phyloP scores from a whole-genome alignment of 1,140 invertebrate species.

The Callitettix versicolor region DNA sequence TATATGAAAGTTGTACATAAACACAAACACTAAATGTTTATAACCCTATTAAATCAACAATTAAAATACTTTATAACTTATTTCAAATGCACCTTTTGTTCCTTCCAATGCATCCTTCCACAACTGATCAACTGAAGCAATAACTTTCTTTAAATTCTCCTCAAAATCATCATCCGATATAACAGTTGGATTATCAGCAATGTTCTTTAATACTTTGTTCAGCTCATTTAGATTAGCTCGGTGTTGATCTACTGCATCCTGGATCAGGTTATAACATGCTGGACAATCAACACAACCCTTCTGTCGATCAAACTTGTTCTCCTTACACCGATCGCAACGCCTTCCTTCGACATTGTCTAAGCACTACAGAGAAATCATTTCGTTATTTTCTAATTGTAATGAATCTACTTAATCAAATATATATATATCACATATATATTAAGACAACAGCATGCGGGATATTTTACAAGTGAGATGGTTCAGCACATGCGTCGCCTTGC shows the following conservation, averaged over 20 bases:
- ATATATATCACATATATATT: too few relatives aligned
- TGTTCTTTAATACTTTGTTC: constrained; percentile 54
- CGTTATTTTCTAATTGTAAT: too few relatives aligned
- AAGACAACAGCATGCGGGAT: too few relatives aligned
- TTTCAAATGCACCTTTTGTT: constrained; percentile 40
- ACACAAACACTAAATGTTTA: too few relatives aligned
- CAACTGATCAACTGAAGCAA: constrained; percentile 58
- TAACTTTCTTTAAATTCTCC: constrained; percentile 56
- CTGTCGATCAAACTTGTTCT: constrained; percentile 81
- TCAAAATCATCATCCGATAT: constrained; percentile 79
- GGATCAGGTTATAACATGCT: constrained; percentile 85
- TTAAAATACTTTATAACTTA: too few relatives aligned
- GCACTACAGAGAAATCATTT: too few relatives aligned
- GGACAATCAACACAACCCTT: constrained; percentile 83
- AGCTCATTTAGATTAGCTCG: constrained; percentile 62
- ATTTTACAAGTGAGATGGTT: too few relatives aligned
- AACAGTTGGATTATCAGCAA: constrained; percentile 60
- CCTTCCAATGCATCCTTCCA: constrained; percentile 54
- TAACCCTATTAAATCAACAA: too few relatives aligned
- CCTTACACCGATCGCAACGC: constrained; percentile 85
- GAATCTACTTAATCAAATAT: too few relatives aligned
- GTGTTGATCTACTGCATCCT: constrained; percentile 75
- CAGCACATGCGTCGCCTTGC: too few relatives aligned
- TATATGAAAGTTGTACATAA: too few relatives aligned
- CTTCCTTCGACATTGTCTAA: constrained; percentile 82